These are phyloP conservation scores for Salvelinus namaycush DNA, from an alignment of 2,113 vertebrate genomes.

Conservation along the genomic window DNA sequence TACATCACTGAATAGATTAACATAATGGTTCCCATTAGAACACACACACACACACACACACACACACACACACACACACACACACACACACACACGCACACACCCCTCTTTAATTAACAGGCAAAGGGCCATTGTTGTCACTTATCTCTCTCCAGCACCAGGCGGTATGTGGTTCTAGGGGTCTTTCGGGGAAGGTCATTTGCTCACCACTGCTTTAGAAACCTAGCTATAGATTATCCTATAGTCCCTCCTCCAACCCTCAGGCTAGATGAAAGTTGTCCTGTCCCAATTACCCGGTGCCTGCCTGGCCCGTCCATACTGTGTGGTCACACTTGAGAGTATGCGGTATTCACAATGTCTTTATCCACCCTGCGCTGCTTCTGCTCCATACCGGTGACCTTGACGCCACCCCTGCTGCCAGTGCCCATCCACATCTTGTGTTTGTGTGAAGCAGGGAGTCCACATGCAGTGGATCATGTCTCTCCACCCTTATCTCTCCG, in stretches of 20 bases:
- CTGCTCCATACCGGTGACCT: neutral
- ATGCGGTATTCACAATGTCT: neutral
- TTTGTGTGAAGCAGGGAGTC: neutral
- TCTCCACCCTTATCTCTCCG: neutral
- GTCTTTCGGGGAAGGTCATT: conserved; percentile 57
- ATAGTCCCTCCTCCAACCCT: conserved; percentile 28
- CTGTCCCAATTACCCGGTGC: neutral
- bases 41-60: conserved; percentile 15
- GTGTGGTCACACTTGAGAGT: too few species aligned
- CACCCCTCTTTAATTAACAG: conserved; percentile 54
- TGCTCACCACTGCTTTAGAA: conserved; percentile 50
- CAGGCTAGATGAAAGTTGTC: neutral
- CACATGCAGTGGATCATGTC: neutral
- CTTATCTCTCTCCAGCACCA: conserved; percentile 56
- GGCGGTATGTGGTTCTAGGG: conserved; percentile 36
- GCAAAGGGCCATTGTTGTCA: conserved; percentile 50
- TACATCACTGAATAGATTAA: conserved; percentile 23
- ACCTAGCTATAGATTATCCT: conserved; percentile 36
- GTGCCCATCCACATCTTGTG: neutral
- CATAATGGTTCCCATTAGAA: conserved; percentile 45
- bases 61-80: conserved; percentile 20
- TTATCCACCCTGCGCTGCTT: neutral
- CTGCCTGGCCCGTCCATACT: neutral
- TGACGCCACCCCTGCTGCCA: neutral
- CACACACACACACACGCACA: conserved; percentile 19